Percentiles rank a stretch among this genome's conserved stretches.
These are phyloP conservation scores for Oxycera nigricornis DNA, from an alignment of 2,888 invertebrate species.

Conservation along the genomic window DNA sequence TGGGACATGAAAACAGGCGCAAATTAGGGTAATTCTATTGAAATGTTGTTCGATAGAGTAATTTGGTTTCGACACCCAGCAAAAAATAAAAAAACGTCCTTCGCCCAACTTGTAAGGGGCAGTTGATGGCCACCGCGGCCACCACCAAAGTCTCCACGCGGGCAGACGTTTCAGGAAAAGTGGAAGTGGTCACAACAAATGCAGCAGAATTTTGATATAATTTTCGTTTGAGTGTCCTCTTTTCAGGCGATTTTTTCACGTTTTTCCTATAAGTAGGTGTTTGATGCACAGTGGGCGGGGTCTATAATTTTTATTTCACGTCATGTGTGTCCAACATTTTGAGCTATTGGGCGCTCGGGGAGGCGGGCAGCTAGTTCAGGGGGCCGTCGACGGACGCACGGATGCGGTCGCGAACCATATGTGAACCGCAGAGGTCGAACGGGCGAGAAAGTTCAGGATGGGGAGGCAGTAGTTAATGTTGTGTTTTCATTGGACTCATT, in stretches of 20 bases:
- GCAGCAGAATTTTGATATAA: conserved; percentile 31
- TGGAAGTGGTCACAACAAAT: conserved; percentile 7
- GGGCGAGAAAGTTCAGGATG: not conserved
- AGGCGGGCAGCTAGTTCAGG: not conserved
- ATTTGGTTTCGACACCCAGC: not conserved
- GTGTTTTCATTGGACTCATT: conserved; percentile 40
- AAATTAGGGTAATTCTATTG: not conserved
- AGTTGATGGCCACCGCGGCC: no score
- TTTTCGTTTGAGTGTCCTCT: conserved; percentile 35
- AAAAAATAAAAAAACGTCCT: not conserved
- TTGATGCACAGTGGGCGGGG: conserved; percentile 57
- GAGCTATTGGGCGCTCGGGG: not conserved
- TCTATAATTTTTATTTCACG: conserved; percentile 60
- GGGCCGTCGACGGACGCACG: not conserved
- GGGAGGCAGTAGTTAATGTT: conserved; percentile 29
- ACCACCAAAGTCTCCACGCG: not conserved
- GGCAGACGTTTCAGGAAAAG: no score
- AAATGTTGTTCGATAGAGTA: not conserved
- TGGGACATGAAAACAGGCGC: not conserved
- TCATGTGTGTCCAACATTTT: conserved; percentile 41
- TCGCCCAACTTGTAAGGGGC: no score
- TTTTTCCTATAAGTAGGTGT: conserved; percentile 51
- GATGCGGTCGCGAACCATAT: conserved; percentile 29
- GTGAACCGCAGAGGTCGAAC: not conserved
- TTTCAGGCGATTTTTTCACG: conserved; percentile 45